Base-by-base conservation (phyloP, 2,797 vertebrate species). In the Acrocephalus scirpaceus region DNA sequence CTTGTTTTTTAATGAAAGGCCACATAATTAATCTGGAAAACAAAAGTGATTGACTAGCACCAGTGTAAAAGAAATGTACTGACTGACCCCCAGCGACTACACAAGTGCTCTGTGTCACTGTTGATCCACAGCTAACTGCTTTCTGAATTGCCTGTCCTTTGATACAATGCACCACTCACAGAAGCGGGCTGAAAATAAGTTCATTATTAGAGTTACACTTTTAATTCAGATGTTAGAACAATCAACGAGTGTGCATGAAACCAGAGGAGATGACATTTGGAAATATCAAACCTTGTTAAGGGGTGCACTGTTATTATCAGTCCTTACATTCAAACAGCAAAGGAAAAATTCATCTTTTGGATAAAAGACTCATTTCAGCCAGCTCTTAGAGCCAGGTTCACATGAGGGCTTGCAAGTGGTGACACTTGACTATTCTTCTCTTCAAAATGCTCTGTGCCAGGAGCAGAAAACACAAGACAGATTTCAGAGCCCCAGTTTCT, bases 131-230 rank as follows among this genome's bases (percentile, higher is more conserved):
- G 85, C 74, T 94, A 95, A 90, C 96, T 94, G 88, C 81, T 96
- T 90, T 77, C 88, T 96, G 91, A 97, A 96, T 95, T 97, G 96
- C 90, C 50, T 92, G 92, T 86, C 85, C 83, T 97, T 97, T 97
- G 93, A 94, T 92, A 94, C 79, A 90, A 95, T 95, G 92, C 79
- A 77, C 57, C 2, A 0, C 93, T 95, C 88, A 86, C 73, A 91
- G 92, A 94, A 93, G 74, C 50, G 38, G 89, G 50, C 85, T 96
- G 93, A 97, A 97, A 97, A 96, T 95, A 94, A 96, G 90, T 96
- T 96, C 90, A 95, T 96, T 95, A 96, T 96, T 95, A 93, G 69
- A 96, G 91, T 95, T 96, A 95, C 96, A 96, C 93, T 97, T 97
- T 95, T 93, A 97, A 97, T 96, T 95, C 94, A 93, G 86, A 85